Evolutionary conservation across 2,888 invertebrate genomes (phyloP).

Genomic region (Tinea trinotella): DNA sequence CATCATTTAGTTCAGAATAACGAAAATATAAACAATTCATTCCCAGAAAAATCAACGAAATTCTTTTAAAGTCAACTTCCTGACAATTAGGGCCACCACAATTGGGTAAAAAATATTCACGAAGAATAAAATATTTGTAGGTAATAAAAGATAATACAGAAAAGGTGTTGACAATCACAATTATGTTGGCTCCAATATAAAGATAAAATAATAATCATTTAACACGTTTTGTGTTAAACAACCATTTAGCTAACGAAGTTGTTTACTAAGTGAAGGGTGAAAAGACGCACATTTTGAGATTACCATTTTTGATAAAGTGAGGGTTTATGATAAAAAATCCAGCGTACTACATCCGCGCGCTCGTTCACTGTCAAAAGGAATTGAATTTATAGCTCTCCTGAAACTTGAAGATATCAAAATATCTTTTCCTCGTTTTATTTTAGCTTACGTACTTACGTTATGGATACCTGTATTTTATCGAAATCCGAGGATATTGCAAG

Average conservation of each 20-base stretch:
- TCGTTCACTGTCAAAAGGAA: background rate
- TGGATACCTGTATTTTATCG: background rate
- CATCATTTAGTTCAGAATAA: too few species aligned
- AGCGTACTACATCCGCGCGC: background rate
- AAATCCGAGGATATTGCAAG: background rate
- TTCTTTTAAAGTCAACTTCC: background rate
- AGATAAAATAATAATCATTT: background rate
- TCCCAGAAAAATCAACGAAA: background rate
- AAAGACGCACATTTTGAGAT: background rate
- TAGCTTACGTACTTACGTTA: background rate
- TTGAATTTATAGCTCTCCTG: slow-evolving; percentile 3
- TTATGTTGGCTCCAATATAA: too few species aligned
- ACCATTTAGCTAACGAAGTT: background rate
- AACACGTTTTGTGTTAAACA: background rate
- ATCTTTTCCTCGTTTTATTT: slow-evolving; percentile 2
- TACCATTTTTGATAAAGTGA: background rate
- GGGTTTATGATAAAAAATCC: slow-evolving; percentile 11
- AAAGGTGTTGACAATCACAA: too few species aligned
- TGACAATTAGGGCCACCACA: background rate
- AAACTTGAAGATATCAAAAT: slow-evolving; percentile 6
- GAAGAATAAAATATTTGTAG: too few species aligned
- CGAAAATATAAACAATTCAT: background rate
- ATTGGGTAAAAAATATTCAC: background rate
- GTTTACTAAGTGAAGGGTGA: background rate
- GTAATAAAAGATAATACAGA: too few species aligned